Evolutionary conservation across 1,140 invertebrate genomes (phyloP), one percentile per base, ranked within the genome.

Genomic region (Melitaea cinxia): DNA sequence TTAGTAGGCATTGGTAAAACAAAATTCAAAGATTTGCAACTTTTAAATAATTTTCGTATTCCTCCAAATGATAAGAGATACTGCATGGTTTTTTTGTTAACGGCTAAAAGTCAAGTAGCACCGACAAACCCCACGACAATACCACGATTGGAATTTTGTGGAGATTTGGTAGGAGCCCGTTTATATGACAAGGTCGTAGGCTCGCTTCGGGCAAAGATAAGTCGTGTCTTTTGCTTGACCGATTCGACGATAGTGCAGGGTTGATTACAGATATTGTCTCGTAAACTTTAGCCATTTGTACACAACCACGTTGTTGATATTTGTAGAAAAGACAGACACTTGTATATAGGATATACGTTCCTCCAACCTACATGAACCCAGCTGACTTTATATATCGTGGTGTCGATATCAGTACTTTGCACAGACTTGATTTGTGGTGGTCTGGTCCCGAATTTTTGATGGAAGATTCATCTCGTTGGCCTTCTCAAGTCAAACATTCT

Each of bases 1-100:
- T 71, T 17, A 24, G 5, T 45, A 62, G 67, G n/a, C 7, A 39
- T 7, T 72, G 67, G 9, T n/a, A n/a, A n/a, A n/a, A n/a, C n/a
- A n/a, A n/a, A n/a, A n/a, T n/a, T n/a, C n/a, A n/a, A n/a, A n/a
- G n/a, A n/a, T n/a, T n/a, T n/a, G n/a, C n/a, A n/a, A n/a, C n/a
- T n/a, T n/a, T 60, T 76, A 58, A 74, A 74, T 66, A 47, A 60
- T 14, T 14, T 77, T 47, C 15, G 45, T 3, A 56, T 73, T 35
- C 33, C 33, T 49, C 61, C 67, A n/a, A 59, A 52, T 62, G 14
- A 67, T 15, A 23, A 53, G 1, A 63, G 57, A 28, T 19, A 71
- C 14, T 17, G 63, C 1, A n/a, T 58, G 14, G 64, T 72, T 6
- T 37, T 49, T 19, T 56, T 73, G 35, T 47, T 76, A 28, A 1